These are phyloP conservation scores for Chitala chitala DNA, from an alignment of 2,113 vertebrate genomes.

Conservation along the genomic window DNA sequence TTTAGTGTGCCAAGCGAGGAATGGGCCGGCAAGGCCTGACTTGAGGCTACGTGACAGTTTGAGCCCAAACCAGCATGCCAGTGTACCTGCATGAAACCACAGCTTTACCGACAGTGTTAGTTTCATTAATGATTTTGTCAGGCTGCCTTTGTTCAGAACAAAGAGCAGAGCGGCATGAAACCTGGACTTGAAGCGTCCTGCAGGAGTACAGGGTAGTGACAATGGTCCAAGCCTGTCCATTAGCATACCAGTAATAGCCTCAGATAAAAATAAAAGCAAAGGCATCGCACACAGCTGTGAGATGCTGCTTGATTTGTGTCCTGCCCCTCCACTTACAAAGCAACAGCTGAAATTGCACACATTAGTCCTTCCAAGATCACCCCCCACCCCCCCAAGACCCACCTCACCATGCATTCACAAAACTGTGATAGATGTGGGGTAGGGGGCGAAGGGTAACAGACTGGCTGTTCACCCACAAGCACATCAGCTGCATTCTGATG, in stretches of 20 bases:
- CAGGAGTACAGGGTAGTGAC: conserved; percentile 30
- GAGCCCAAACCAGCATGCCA: too few species aligned
- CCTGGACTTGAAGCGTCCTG: not conserved
- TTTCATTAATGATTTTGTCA: too few species aligned
- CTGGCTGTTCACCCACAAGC: too few species aligned
- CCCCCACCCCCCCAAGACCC: conserved; percentile 5
- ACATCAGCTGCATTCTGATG: too few species aligned
- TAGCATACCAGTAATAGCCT: conserved; percentile 47
- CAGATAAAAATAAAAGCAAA: conserved; percentile 70
- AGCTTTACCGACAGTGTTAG: too few species aligned
- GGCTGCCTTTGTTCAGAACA: too few species aligned
- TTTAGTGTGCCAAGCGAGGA: too few species aligned
- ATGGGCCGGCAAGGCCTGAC: too few species aligned
- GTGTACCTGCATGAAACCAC: too few species aligned
- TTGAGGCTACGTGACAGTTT: too few species aligned
- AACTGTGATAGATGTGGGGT: not conserved
- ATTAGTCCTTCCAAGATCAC: too few species aligned
- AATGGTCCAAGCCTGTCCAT: conserved; percentile 36
- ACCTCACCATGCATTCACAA: not conserved
- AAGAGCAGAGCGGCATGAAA: not conserved
- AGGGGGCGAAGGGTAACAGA: not conserved
- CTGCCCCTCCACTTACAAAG: conserved; percentile 66
- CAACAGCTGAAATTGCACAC: conserved; percentile 78
- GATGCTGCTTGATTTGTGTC: conserved; percentile 59
- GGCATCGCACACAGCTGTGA: conserved; percentile 72